Conservation (phyloP, 2,113 vertebrate species). For the Aegypius monachus region DNA sequence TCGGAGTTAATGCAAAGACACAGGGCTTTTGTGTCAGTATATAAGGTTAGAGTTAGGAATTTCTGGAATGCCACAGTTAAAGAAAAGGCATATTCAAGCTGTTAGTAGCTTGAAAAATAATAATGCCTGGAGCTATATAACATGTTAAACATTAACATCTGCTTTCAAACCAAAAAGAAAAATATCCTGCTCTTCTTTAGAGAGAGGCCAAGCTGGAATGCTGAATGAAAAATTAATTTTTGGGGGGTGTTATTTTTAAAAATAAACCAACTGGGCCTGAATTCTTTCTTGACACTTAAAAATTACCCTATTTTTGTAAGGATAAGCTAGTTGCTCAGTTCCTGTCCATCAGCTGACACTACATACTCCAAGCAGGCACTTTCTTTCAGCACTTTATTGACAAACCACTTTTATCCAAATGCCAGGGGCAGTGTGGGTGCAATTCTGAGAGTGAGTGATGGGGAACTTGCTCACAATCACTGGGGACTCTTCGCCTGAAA, state of each 20-base stretch:
- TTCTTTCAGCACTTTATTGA: conserved; percentile 38
- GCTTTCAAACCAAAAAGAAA: neutral
- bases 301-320: neutral
- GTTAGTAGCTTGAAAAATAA: conserved; percentile 17
- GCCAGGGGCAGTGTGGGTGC: neutral
- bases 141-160: neutral
- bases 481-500: conserved; percentile 1
- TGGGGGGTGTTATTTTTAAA: neutral
- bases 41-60: neutral
- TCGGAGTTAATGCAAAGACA: neutral
- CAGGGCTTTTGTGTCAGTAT: neutral
- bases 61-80: neutral
- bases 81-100: neutral
- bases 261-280: neutral
- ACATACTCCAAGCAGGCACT: neutral
- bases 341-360: neutral
- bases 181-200: neutral
- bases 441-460: neutral
- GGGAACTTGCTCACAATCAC: neutral
- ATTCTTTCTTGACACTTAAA: neutral
- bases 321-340: neutral
- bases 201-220: neutral
- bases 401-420: conserved; percentile 35
- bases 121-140: neutral
- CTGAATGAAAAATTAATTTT: neutral